Percentiles rank a stretch among this genome's conserved stretches.
These are phyloP conservation scores for Iphiclides podalirius DNA, from an alignment of 2,888 invertebrate genomes.

Conservation along the genomic window DNA sequence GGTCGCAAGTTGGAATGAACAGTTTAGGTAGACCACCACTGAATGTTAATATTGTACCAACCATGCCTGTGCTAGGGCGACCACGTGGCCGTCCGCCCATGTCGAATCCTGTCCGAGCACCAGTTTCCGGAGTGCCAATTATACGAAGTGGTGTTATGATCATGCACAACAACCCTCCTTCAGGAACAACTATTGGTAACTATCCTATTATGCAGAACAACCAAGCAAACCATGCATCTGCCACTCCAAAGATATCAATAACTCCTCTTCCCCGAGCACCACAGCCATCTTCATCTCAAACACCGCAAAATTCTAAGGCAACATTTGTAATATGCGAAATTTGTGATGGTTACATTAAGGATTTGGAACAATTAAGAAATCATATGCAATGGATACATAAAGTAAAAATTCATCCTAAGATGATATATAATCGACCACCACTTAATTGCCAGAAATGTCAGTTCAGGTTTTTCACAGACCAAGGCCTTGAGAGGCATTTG, in stretches of 20 bases:
- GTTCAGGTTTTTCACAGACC: conserved; percentile 97
- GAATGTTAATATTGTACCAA: conserved; percentile 47
- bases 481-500: conserved; percentile 96
- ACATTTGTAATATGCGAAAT: conserved; percentile 98
- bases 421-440: conserved; percentile 96
- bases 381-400: conserved; percentile 99
- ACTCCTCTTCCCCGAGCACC: conserved; percentile 90
- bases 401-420: conserved; percentile 97
- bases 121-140: conserved; percentile 70
- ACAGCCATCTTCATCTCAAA: conserved; percentile 66
- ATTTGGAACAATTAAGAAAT: conserved; percentile 95
- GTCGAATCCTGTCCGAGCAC: conserved; percentile 48
- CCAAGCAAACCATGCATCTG: conserved; percentile 62
- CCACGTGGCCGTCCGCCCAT: conserved; percentile 74
- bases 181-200: conserved; percentile 64
- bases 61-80: conserved; percentile 57
- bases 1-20: conserved; percentile 72
- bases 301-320: conserved; percentile 81
- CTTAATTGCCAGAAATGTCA: conserved; percentile 98
- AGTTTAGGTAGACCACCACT: conserved; percentile 61
- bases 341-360: conserved; percentile 98
- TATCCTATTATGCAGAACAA: conserved; percentile 64
- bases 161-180: conserved; percentile 81
- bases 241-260: conserved; percentile 95
- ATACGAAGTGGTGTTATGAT: conserved; percentile 83